Base-by-base conservation (phyloP, 2,888 invertebrate genomes). In the Gortyna flavago region DNA sequence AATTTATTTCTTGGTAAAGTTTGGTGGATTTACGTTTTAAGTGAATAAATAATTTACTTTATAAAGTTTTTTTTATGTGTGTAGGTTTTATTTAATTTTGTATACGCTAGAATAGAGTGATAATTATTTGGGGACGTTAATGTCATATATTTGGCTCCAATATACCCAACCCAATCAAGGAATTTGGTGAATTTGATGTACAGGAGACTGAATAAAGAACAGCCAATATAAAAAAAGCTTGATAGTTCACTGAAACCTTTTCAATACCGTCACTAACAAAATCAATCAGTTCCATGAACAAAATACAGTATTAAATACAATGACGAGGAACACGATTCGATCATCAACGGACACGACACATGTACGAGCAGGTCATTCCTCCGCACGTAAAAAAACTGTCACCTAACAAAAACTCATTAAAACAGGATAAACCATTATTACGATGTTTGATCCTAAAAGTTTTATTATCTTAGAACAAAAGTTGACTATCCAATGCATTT, bases 401-500 rank as follows among this genome's bases (percentile, higher is more conserved):
- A 35, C 79, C 71, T 77, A 79, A 79, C 75, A 87, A 88, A 85
- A 88, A 84, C 87, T 88, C 86, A 88, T 88, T 88, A 88, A 88
- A 88, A 86, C 83, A 81, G 70, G 78, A 85, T 85, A 80, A 88
- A 72, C 79, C 89, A 83, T 87, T 75, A 89, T 85, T 79, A 81
- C 82, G 77, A 82, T 83, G 85, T 87, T 86, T 87, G 85, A 87
- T 81, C 80, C 81, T 62, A 74, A 85, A 88, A 88, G 85, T 88
- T 88, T 85, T 86, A 87, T 86, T 85, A 88, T 85, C 89, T 89
- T 79, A 79, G 85, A 81, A 82, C 81, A 88, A 83, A 88, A 88
- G 79, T 87, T 88, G 85, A 85, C 81, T 78, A 85, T 85, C 75
- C 85, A 84, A 88, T 88, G 89, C 89, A 88, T 88, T 87, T 84